Percentiles rank a stretch among this genome's conserved stretches.
Conservation (phyloP, 2,797 vertebrate species). For the Chloroceryle amazona region DNA sequence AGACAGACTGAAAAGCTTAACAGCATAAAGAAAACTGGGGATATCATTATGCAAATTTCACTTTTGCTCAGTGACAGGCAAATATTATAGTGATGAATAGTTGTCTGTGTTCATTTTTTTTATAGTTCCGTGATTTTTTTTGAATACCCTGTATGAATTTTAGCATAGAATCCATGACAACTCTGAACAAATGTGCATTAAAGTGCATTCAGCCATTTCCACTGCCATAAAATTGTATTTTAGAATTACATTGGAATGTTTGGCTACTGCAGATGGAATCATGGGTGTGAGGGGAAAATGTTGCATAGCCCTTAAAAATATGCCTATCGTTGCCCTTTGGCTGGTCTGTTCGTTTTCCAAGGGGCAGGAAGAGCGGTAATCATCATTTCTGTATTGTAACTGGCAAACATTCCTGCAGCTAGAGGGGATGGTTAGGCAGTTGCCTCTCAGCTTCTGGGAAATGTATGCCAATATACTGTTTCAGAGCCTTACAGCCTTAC, state of each 20-base stretch:
- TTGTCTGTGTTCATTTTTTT: neutral
- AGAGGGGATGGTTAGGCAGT: neutral
- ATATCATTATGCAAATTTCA: conserved; percentile 15
- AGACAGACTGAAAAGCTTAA: neutral
- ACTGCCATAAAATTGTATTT: neutral
- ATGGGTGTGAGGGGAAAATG: neutral
- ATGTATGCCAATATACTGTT: neutral
- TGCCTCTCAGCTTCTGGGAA: neutral
- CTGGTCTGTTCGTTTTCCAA: neutral
- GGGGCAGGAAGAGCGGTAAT: neutral
- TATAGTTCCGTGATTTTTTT: neutral
- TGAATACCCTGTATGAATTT: neutral
- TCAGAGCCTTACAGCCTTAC: neutral
- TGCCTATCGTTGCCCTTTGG: neutral
- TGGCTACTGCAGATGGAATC: neutral
- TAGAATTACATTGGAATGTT: neutral
- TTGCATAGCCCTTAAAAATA: neutral
- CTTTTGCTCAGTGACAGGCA: neutral
- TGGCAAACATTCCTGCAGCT: neutral
- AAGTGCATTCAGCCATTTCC: neutral
- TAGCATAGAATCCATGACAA: neutral
- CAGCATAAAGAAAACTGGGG: neutral
- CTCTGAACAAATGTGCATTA: neutral
- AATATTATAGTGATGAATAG: neutral
- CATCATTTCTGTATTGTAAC: neutral